Percentiles rank a stretch among this genome's conserved stretches.
These are phyloP conservation scores for Onychostruthus taczanowskii DNA, from an alignment of 2,113 vertebrate genomes.

Conservation along the genomic window DNA sequence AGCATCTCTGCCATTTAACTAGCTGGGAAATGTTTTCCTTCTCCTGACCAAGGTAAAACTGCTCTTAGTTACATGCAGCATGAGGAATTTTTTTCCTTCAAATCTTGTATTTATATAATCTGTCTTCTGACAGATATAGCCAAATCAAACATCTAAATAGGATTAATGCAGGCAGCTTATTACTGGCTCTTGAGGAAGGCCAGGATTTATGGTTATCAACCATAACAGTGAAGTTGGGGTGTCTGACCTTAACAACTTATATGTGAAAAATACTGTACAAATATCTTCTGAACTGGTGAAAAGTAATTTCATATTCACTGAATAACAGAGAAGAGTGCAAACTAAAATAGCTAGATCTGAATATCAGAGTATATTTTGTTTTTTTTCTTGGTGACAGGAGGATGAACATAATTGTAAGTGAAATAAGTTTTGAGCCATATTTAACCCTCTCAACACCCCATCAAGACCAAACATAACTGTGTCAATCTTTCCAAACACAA, in stretches of 20 bases:
- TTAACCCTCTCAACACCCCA: conserved; percentile 6
- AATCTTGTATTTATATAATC: conserved; percentile 17
- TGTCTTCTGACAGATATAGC: neutral
- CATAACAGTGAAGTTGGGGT: neutral
- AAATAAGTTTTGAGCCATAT: neutral
- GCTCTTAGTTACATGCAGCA: neutral
- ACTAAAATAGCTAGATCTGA: conserved; percentile 31
- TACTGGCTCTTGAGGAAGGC: conserved; percentile 17
- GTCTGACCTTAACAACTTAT: conserved; percentile 2
- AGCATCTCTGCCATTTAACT: neutral
- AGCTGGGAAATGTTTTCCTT: neutral
- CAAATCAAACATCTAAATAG: conserved; percentile 52
- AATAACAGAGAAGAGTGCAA: conserved; percentile 13
- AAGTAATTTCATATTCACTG: conserved; percentile 20
- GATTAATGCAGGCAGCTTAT: conserved; percentile 41
- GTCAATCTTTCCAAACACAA: neutral
- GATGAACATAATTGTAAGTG: neutral
- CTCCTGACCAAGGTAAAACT: neutral
- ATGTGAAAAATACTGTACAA: neutral
- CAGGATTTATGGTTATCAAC: conserved; percentile 21
- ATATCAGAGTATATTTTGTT: conserved; percentile 15
- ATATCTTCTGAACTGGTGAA: neutral
- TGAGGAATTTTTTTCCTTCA: neutral
- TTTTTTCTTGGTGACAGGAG: neutral
- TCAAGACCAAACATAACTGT: neutral